Conservation (phyloP, 2,797 vertebrate genomes). For the Hydrophis major region DNA sequence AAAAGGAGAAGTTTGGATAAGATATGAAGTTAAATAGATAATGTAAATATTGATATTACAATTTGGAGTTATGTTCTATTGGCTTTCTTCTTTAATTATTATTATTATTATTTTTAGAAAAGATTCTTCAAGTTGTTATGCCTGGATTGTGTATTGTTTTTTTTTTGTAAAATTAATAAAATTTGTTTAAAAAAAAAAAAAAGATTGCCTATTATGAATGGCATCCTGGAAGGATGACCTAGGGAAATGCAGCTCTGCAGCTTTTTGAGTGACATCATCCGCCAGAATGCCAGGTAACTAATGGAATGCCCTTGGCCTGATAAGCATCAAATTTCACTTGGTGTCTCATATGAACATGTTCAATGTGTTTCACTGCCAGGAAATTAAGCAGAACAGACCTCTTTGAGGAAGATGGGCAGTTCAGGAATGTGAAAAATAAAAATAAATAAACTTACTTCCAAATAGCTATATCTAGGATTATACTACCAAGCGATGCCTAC, state of each 20-base stretch:
- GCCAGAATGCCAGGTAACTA: not conserved
- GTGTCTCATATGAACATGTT: not conserved
- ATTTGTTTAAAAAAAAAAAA: no score
- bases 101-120: no score
- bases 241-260: not conserved
- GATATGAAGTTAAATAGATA: no score
- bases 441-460: not conserved
- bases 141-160: no score
- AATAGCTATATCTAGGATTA: not conserved
- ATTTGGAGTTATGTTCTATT: no score
- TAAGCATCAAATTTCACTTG: not conserved
- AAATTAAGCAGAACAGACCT: not conserved
- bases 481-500: no score
- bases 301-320: not conserved
- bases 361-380: not conserved
- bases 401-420: not conserved
- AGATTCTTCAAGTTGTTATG: no score
- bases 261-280: not conserved
- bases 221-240: not conserved
- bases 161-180: no score
- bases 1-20: no score
- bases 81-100: no score
- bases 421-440: not conserved
- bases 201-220: not conserved
- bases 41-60: no score